A percentile compares a stretch with the other conserved stretches of the same genome.
Conservation (phyloP, 2,888 invertebrate species). For the Cataglyphis cursor region DNA sequence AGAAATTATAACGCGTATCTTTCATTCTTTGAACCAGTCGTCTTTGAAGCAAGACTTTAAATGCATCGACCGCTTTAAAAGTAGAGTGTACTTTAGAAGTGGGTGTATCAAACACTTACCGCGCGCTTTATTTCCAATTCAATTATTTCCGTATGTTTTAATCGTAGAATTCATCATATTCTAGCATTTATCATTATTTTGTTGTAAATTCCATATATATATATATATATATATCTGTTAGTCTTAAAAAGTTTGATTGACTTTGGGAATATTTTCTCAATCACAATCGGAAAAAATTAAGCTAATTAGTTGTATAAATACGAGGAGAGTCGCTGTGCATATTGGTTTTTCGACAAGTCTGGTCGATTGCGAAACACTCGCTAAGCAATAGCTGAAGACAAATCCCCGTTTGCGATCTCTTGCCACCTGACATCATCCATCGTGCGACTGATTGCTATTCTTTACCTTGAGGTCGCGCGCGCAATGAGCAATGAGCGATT, state of each 20-base stretch:
- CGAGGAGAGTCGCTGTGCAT: slow-evolving; percentile 62
- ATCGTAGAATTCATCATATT: slow-evolving; percentile 6
- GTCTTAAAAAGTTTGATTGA: background rate
- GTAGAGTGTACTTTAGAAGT: background rate
- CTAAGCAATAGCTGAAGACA: slow-evolving; percentile 66
- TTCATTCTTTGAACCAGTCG: slow-evolving; percentile 31
- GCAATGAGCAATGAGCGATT: slow-evolving; percentile 77
- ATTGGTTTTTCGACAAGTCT: slow-evolving; percentile 62
- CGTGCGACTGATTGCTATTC: slow-evolving; percentile 78
- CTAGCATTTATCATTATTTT: background rate
- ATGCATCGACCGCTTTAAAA: background rate
- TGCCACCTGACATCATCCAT: slow-evolving; percentile 82
- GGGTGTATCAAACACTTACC: slow-evolving; percentile 4
- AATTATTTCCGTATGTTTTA: slow-evolving; percentile 35
- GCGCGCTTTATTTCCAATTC: background rate
- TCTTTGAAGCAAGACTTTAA: slow-evolving; percentile 25
- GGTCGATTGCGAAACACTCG: slow-evolving; percentile 70
- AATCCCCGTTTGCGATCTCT: slow-evolving; percentile 72
- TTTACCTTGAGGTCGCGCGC: slow-evolving; percentile 66
- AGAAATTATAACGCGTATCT: slow-evolving; percentile 59
- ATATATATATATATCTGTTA: background rate
- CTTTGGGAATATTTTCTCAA: background rate
- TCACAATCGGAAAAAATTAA: background rate
- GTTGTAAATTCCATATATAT: background rate
- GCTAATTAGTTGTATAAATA: background rate